A percentile compares a stretch with the other conserved stretches of the same genome.
Evolutionary conservation across 2,113 vertebrate genomes (phyloP).

Genomic region (Grammomys surdaster): DNA sequence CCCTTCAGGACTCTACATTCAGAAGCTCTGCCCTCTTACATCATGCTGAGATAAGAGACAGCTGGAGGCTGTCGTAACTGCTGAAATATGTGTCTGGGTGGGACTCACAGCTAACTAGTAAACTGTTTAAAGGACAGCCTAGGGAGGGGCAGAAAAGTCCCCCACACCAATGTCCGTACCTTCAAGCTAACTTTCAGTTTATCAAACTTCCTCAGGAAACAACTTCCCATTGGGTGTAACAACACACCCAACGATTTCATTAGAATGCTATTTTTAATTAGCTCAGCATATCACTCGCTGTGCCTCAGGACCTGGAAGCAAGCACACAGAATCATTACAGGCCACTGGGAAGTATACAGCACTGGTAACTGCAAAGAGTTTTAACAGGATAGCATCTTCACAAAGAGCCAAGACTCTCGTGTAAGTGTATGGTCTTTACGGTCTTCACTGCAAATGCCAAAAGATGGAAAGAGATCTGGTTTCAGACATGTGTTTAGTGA

Average conservation of each 20-base stretch:
- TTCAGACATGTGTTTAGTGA: not conserved
- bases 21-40: not conserved
- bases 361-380: not conserved
- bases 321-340: slow-evolving; percentile 45
- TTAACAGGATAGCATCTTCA: not conserved
- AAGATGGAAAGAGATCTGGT: not conserved
- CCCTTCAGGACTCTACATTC: not conserved
- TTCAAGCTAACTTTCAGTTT: slow-evolving; percentile 72
- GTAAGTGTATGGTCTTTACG: not conserved
- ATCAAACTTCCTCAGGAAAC: slow-evolving; percentile 86
- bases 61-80: slow-evolving; percentile 22
- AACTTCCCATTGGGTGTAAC: slow-evolving; percentile 79
- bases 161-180: slow-evolving; percentile 53
- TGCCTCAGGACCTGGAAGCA: slow-evolving; percentile 35
- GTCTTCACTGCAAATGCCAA: not conserved
- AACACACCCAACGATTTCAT: slow-evolving; percentile 78
- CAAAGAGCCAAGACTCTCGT: not conserved
- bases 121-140: slow-evolving; percentile 47
- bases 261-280: slow-evolving; percentile 76
- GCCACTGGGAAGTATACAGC: slow-evolving; percentile 8
- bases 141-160: slow-evolving; percentile 53
- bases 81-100: slow-evolving; percentile 55
- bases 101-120: slow-evolving; percentile 39
- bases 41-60: not conserved
- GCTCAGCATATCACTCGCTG: slow-evolving; percentile 48